Evolutionary conservation across 2,888 invertebrate genomes (phyloP).

Genomic region (Dioctria rufipes): DNA sequence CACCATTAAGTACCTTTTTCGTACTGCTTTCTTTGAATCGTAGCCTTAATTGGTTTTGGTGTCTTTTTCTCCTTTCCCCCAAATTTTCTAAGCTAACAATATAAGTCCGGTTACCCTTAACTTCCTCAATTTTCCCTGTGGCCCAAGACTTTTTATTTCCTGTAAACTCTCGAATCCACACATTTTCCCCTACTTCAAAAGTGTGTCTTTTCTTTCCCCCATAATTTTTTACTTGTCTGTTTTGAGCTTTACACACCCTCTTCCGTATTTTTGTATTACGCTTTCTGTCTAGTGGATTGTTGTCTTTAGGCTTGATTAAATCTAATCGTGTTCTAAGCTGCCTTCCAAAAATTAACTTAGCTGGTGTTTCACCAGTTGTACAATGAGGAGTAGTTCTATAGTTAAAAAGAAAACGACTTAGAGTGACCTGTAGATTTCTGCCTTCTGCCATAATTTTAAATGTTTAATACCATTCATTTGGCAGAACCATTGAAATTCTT

Average conservation of each 20-base stretch:
- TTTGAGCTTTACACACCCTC: not conserved
- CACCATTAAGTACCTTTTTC: too few relatives aligned
- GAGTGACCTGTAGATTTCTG: not conserved
- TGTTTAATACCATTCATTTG: conserved; percentile 30
- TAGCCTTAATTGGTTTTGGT: conserved; percentile 3
- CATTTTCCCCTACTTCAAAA: not conserved
- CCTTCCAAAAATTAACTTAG: not conserved
- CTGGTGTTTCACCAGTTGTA: conserved; percentile 15
- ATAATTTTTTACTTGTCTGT: too few relatives aligned
- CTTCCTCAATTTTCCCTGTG: not conserved
- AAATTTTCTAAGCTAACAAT: not conserved
- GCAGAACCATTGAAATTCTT: conserved; percentile 52
- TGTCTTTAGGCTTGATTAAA: not conserved
- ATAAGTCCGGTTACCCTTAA: not conserved
- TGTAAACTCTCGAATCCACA: too few relatives aligned
- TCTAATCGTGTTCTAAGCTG: conserved; percentile 28
- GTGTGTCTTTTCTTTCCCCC: too few relatives aligned
- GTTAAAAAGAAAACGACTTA: not conserved
- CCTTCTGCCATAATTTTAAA: not conserved
- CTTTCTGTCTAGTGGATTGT: not conserved
- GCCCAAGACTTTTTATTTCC: not conserved
- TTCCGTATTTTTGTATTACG: not conserved
- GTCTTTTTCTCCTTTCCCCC: not conserved
- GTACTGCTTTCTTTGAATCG: too few relatives aligned
- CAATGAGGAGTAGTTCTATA: conserved; percentile 12